Conservation (phyloP, 2,113 vertebrate species). For the Hemicordylus capensis region DNA sequence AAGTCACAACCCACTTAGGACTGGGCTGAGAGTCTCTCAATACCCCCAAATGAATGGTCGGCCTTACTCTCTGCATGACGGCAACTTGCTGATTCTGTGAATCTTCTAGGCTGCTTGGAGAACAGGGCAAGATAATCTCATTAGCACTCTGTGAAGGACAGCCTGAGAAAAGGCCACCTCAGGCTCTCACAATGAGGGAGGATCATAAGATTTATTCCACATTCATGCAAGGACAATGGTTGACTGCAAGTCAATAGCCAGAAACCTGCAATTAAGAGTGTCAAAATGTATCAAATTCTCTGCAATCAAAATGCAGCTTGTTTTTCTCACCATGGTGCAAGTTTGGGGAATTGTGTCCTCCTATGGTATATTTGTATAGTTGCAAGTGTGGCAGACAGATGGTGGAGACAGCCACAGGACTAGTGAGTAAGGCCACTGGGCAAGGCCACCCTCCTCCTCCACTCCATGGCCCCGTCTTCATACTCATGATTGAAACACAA, state of each 20-base stretch:
- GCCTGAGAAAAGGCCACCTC: neutral
- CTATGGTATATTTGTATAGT: neutral
- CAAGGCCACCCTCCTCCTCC: neutral
- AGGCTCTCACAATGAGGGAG: neutral
- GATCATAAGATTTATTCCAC: neutral
- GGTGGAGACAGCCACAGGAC: neutral
- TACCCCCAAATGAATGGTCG: neutral
- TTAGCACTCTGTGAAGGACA: neutral
- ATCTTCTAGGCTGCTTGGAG: neutral
- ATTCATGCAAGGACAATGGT: neutral
- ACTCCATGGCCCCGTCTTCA: neutral
- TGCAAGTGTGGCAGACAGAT: neutral
- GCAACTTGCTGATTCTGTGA: neutral
- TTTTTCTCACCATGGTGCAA: neutral
- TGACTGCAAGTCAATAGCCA: neutral
- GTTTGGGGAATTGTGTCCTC: neutral
- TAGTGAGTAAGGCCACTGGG: neutral
- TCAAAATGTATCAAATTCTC: neutral
- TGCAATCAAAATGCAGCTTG: neutral
- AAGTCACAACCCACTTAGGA: neutral
- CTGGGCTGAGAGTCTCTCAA: neutral
- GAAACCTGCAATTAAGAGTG: neutral
- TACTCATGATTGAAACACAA: neutral
- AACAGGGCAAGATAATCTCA: neutral
- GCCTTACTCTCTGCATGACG: neutral